Evolutionary conservation across 1,140 invertebrate genomes (phyloP), one percentile per base, ranked within the genome.

Genomic region (Drosophila bipectinata): DNA sequence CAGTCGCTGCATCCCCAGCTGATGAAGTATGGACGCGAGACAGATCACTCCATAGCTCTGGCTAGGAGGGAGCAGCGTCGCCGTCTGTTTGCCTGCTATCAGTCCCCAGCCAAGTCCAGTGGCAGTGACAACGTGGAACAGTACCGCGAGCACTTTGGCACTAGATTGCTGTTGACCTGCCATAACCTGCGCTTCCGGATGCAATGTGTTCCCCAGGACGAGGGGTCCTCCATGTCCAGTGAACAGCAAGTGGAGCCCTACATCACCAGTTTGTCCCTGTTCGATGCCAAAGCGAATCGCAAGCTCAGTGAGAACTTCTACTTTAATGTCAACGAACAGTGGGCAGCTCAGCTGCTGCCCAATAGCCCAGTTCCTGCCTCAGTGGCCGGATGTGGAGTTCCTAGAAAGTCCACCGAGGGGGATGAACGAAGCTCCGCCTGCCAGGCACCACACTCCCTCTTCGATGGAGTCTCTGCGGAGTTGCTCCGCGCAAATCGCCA

Each of bases 271-370:
- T 92, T 99, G 47, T 95, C 96, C 49, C 91, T 99, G 4, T 99
- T 96, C 92, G 98, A 99, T 93, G 95, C 96, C 1, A 95, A 95
- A 85, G 94, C 95, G 69, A 96, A 96, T 10, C 94, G 95, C 79
- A 98, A 98, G 92, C 93, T 99, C 18, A 97, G 97, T 1, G 98
- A 99, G 92, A 98, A 98, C 92, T 99, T 98, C 92, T 95, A 98
- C 91, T 97, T 98, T 90, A 96, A 98, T 92, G 93, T 98, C 1
- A 98, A 98, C 92, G 94, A 96, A 68, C 92, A 93, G 3, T 92
- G 93, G 69, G 94, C 95, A 1, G 92, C 92, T 24, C 92, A 92
- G 53, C 93, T 96, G 91, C 77, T 95, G 45, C 93, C 93, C 52
- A 79, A 78, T 9, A 90, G 75, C 0, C 80, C 90, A 4, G 90